A percentile compares a stretch with the other conserved stretches of the same genome.
Conservation (phyloP, 2,888 invertebrate genomes). For the Pecten maximus region DNA sequence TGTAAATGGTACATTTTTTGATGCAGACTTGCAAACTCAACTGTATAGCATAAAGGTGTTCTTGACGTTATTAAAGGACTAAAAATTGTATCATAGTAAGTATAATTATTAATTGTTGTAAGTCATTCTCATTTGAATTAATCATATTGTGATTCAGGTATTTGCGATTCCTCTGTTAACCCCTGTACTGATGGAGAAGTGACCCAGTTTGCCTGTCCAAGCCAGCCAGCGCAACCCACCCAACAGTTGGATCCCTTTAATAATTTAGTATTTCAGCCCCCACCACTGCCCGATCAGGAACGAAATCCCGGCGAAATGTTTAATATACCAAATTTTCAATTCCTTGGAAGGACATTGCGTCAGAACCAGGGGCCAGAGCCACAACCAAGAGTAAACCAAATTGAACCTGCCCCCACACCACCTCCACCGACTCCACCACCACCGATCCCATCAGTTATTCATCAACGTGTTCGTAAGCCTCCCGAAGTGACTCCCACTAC, state of each 20-base stretch:
- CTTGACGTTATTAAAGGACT: too few species aligned
- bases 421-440: not conserved
- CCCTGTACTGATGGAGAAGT: not conserved
- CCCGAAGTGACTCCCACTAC: not conserved
- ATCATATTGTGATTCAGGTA: not conserved
- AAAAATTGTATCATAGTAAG: too few species aligned
- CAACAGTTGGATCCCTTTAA: not conserved
- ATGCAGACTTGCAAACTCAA: too few species aligned
- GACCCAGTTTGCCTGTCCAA: not conserved
- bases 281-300: not conserved
- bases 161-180: not conserved
- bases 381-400: not conserved
- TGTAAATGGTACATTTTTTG: too few species aligned
- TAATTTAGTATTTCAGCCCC: not conserved
- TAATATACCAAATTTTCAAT: not conserved
- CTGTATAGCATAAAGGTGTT: too few species aligned
- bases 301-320: not conserved
- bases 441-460: not conserved
- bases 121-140: too few species aligned
- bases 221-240: not conserved
- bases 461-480: not conserved
- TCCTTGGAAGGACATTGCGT: not conserved
- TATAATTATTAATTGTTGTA: too few species aligned
- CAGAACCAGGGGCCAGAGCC: not conserved
- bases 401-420: not conserved